These are phyloP conservation scores for Tortricodes alternella DNA, from an alignment of 2,888 invertebrate genomes.

Conservation along the genomic window DNA sequence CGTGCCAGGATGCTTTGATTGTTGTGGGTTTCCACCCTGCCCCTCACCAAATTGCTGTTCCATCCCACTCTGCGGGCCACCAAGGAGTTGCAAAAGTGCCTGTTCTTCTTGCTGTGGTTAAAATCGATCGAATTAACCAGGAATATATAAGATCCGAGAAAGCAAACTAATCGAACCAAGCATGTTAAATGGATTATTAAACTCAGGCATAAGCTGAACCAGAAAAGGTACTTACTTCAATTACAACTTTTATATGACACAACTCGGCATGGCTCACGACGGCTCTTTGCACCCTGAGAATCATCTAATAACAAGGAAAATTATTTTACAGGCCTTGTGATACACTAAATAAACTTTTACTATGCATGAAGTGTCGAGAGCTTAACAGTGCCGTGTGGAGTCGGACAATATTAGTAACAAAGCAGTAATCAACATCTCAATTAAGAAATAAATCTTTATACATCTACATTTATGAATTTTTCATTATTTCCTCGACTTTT, in stretches of 20 bases:
- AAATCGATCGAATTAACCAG: neutral
- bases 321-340: slow-evolving; percentile 5
- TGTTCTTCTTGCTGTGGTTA: slow-evolving; percentile 17
- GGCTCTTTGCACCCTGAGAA: slow-evolving; percentile 3
- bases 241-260: neutral
- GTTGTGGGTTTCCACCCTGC: slow-evolving; percentile 41
- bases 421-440: neutral
- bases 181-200: neutral
- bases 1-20: slow-evolving; percentile 50
- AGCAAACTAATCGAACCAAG: too few species aligned
- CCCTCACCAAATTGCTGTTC: slow-evolving; percentile 47
- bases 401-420: neutral
- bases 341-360: neutral
- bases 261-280: slow-evolving; percentile 6
- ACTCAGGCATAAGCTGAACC: neutral
- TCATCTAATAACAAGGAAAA: neutral
- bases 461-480: too few species aligned
- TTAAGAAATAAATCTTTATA: neutral
- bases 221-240: neutral
- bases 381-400: neutral
- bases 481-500: too few species aligned
- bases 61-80: slow-evolving; percentile 40
- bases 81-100: slow-evolving; percentile 37
- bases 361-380: neutral
- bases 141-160: neutral